Evolutionary conservation across 2,888 invertebrate genomes (phyloP).

Genomic region (Thelaira solivaga): DNA sequence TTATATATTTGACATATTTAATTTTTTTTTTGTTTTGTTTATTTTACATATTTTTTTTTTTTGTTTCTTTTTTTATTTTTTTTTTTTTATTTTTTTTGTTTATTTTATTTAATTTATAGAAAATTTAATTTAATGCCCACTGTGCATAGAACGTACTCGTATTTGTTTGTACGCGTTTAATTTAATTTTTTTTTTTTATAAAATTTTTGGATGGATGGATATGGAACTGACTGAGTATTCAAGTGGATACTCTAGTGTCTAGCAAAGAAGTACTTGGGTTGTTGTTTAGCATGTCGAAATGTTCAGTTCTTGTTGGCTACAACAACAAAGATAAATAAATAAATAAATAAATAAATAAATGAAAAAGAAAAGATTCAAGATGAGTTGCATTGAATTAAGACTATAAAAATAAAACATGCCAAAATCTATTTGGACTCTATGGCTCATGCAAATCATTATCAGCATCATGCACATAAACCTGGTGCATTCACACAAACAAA

Average conservation of each 20-base stretch:
- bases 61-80: too few relatives aligned
- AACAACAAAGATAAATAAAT: too few relatives aligned
- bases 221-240: slow-evolving; percentile 40
- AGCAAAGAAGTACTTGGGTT: slow-evolving; percentile 45
- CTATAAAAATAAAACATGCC: slow-evolving; percentile 49
- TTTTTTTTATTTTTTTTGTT: too few relatives aligned
- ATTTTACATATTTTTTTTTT: too few relatives aligned
- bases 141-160: slow-evolving; percentile 23
- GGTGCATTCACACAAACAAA: not conserved
- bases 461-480: slow-evolving; percentile 9
- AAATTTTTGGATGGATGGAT: slow-evolving; percentile 51
- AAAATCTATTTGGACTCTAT: slow-evolving; percentile 49
- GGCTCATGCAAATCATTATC: slow-evolving; percentile 57
- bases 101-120: too few relatives aligned
- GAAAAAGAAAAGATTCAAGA: not conserved
- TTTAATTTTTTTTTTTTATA: slow-evolving; percentile 47
- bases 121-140: too few relatives aligned
- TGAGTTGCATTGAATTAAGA: slow-evolving; percentile 28
- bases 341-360: too few relatives aligned
- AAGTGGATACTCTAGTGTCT: slow-evolving; percentile 58
- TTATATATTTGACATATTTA: too few relatives aligned
- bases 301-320: slow-evolving; percentile 24
- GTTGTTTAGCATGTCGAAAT: slow-evolving; percentile 48
- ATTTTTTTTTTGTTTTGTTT: too few relatives aligned
- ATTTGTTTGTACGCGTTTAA: slow-evolving; percentile 27